A percentile compares a stretch with the other conserved stretches of the same genome.
Conservation (phyloP, 2,113 vertebrate genomes). For the Antechinus flavipes region DNA sequence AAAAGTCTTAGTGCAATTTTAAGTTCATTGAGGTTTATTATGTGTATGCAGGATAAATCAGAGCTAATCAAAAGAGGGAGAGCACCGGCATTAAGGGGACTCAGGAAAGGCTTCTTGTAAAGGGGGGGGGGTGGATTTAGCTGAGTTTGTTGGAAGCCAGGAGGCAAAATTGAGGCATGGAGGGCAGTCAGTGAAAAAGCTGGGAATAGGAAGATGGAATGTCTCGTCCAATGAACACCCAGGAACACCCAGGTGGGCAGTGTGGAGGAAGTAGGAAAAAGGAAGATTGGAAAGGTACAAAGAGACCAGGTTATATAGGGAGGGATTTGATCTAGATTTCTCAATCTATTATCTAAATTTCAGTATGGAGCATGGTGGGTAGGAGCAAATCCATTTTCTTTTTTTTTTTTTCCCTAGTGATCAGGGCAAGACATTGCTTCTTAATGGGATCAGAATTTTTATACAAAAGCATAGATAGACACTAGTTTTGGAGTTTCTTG, state of each 20-base stretch:
- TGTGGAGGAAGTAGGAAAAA: background rate
- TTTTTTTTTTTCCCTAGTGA: background rate
- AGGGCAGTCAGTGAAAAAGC: background rate
- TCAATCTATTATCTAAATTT: background rate
- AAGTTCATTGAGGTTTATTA: background rate
- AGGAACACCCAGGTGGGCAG: background rate
- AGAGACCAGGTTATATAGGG: background rate
- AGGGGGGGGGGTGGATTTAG: background rate
- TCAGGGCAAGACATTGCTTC: background rate
- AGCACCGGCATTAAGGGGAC: background rate
- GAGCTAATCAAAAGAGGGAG: background rate
- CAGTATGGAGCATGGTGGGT: background rate
- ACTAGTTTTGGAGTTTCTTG: conserved; percentile 18
- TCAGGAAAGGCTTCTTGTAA: background rate
- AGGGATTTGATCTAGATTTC: background rate
- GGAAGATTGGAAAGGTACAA: background rate
- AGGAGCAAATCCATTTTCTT: background rate
- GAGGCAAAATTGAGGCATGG: background rate
- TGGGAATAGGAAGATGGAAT: background rate
- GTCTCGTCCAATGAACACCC: background rate
- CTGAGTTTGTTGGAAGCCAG: background rate
- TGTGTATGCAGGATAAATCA: background rate
- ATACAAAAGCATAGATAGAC: background rate
- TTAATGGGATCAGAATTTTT: background rate
- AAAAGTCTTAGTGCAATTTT: background rate